A percentile compares a stretch with the other conserved stretches of the same genome.
phyloP scores from a whole-genome alignment of 53 echinoderm and acorn worm species.

The Pentamera pediparva region DNA sequence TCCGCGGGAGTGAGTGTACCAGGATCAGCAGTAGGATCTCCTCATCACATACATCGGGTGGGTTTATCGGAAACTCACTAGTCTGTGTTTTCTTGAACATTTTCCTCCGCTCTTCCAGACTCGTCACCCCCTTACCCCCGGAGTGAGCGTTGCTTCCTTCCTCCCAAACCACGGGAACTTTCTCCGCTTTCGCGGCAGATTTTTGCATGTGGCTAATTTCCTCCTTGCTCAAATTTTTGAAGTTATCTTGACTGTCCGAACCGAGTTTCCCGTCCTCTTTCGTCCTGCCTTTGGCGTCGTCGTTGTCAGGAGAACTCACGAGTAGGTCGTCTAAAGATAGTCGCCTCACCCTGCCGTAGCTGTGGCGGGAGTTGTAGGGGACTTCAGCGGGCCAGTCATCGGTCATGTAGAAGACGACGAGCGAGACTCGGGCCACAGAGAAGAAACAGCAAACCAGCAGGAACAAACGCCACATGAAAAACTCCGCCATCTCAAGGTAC shows the following conservation, averaged over 20 bases:
- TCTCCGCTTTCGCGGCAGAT: neutral
- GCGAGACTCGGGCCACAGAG: conserved; percentile 33
- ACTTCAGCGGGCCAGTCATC: conserved; percentile 31
- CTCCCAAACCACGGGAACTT: conserved; percentile 20
- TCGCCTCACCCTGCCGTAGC: neutral
- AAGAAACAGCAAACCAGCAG: conserved; percentile 42
- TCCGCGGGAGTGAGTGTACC: conserved; percentile 59
- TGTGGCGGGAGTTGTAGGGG: conserved; percentile 2
- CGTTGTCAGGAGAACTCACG: neutral
- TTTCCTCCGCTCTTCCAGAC: neutral
- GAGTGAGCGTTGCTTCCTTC: conserved; percentile 1
- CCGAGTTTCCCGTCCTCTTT: too few species aligned
- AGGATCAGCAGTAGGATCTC: conserved; percentile 48
- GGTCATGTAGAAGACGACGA: conserved; percentile 52
- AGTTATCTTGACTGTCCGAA: conserved; percentile 14
- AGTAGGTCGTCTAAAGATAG: neutral
- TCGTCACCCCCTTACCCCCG: neutral
- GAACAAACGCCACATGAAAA: conserved; percentile 21
- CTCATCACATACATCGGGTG: conserved; percentile 37
- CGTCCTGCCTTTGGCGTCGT: too few species aligned
- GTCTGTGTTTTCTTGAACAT: conserved; percentile 8
- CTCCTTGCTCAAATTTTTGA: conserved; percentile 17
- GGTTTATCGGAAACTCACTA: conserved; percentile 45
- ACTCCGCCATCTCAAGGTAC: conserved; percentile 34
- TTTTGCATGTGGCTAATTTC: conserved; percentile 6